Evolutionary conservation across 1,140 invertebrate species (phyloP), one percentile per base, ranked within the genome.

Genomic region (Anastrepha obliqua): DNA sequence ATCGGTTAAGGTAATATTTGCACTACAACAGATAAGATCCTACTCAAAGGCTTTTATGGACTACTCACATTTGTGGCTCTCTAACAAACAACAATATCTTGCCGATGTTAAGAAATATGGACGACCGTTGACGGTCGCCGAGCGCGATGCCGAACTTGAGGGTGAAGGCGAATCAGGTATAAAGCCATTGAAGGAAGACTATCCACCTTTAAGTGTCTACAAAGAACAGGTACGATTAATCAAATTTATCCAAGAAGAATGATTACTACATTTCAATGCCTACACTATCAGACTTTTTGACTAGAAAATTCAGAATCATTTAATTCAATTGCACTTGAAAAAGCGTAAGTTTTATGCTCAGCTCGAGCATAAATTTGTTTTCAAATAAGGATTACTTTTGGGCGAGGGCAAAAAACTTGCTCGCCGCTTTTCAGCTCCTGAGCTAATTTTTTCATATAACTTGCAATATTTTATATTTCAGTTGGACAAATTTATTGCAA

Each of bases 21-120:
- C 88, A 0, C 39, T 92, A 2, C 91, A 90, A 85, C 88, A 89
- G 3, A 90, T 91, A 55, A 87, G 89, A 6, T 86, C 89, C 0
- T 89, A 90, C 87, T 88, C 88, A 1, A 91, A 92, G 8, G 58
- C 89, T 1, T 91, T 89, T 42, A 89, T 94, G 42, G 86, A 89
- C 0, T 94, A 94, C 89, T 93, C 94, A 1, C 96, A 96, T 93
- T 89, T 97, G 2, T 97, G 96, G 96, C 91, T 94, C 11, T 95
- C 95, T 89, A 94, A 96, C 90, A 93, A 94, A 47, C 93, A 95
- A 60, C 94, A 95, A 88, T 96, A 96, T 89, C 93, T 97, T 88
- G 89, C 94, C 4, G 94, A 96, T 89, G 96, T 97, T 92, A 91
- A 96, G 62, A 94, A 94, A 51, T 97, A 95, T 90, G 95, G 95